Evolutionary conservation across 2,888 invertebrate genomes (phyloP).

Genomic region (Agonopterix subpropinquella): DNA sequence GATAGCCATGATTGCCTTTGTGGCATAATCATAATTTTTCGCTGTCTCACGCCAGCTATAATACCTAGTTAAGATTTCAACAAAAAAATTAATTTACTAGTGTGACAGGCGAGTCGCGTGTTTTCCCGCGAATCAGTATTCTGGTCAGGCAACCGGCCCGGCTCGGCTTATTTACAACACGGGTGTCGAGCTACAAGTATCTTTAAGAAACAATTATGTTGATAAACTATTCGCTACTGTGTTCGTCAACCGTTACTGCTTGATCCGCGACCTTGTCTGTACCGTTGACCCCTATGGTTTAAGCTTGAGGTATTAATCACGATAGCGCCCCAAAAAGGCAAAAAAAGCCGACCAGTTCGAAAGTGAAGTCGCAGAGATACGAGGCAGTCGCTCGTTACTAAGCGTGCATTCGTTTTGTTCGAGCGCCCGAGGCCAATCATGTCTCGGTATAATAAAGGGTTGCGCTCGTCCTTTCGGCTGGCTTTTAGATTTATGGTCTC

Average conservation of each 20-base stretch:
- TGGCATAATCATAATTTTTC: slow-evolving; percentile 21
- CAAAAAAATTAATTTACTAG: slow-evolving; percentile 8
- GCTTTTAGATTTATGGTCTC: slow-evolving; percentile 58
- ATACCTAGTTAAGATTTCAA: too few relatives aligned
- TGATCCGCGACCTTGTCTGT: slow-evolving; percentile 15
- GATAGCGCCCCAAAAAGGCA: slow-evolving; percentile 32
- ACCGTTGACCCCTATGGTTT: slow-evolving; percentile 34
- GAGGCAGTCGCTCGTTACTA: slow-evolving; percentile 50
- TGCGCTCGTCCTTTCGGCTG: slow-evolving; percentile 56
- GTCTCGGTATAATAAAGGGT: slow-evolving; percentile 70
- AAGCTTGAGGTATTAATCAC: slow-evolving; percentile 20
- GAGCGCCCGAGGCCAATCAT: slow-evolving; percentile 70
- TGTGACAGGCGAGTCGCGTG: slow-evolving; percentile 41
- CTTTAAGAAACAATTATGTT: slow-evolving; percentile 32
- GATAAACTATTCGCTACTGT: slow-evolving; percentile 35
- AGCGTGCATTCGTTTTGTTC: slow-evolving; percentile 57
- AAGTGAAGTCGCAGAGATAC: slow-evolving; percentile 49
- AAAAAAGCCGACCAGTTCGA: slow-evolving; percentile 39
- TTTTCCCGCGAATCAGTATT: slow-evolving; percentile 60
- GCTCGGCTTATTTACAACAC: slow-evolving; percentile 45
- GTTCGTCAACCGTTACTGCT: slow-evolving; percentile 11
- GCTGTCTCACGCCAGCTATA: background rate
- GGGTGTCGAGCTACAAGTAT: slow-evolving; percentile 33
- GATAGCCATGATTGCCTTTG: slow-evolving; percentile 35
- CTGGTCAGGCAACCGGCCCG: slow-evolving; percentile 25